Evolutionary conservation across 2,113 vertebrate species (phyloP).

Genomic region (Apus apus): DNA sequence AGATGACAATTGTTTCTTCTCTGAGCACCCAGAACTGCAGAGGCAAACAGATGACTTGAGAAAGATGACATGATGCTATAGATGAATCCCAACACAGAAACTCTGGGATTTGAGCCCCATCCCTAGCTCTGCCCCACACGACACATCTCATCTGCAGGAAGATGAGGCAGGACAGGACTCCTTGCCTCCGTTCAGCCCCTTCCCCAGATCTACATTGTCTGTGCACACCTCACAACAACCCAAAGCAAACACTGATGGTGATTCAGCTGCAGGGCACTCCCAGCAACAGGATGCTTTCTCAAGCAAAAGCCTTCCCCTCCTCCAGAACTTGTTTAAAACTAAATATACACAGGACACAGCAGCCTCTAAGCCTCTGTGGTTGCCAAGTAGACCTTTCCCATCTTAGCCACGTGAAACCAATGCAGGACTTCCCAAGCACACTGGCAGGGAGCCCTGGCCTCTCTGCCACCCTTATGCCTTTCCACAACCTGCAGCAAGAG

Average conservation of each 20-base stretch:
- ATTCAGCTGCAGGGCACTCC: accelerated
- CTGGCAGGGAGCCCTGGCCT: background rate
- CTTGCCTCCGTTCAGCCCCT: background rate
- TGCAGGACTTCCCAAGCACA: background rate
- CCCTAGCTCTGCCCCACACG: background rate
- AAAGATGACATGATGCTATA: background rate
- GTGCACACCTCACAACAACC: background rate
- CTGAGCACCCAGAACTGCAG: background rate
- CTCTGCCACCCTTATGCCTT: accelerated
- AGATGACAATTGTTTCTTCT: background rate
- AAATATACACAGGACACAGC: background rate
- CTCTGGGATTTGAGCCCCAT: background rate
- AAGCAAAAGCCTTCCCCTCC: background rate
- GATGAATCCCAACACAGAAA: background rate
- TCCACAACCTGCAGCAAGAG: accelerated
- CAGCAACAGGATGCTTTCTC: background rate
- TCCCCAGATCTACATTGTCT: background rate
- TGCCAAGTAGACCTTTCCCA: background rate
- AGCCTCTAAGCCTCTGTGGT: background rate
- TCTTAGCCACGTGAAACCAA: background rate
- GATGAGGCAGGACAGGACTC: background rate
- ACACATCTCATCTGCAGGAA: background rate
- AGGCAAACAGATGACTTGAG: background rate
- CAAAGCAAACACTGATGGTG: accelerated
- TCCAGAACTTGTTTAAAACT: constrained; percentile 18